Base-by-base conservation (phyloP, 2,797 vertebrate species). In the Pseudochaenichthys georgianus region DNA sequence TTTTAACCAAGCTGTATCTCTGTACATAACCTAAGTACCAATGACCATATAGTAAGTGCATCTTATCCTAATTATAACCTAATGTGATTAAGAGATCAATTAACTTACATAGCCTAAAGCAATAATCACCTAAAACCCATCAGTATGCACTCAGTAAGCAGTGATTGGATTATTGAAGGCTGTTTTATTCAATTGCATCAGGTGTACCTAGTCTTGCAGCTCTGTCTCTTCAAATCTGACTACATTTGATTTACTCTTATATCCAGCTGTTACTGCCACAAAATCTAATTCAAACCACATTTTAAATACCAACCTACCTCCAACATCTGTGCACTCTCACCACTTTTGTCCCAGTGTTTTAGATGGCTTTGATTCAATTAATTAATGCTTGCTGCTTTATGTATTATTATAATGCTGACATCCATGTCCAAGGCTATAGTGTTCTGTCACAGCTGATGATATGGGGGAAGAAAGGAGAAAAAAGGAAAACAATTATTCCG, bases 361-460 rank as follows among this genome's bases (percentile, higher is more conserved):
- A 2, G 15, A 41, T 46, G 16, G 17, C 45, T 61, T 41, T 10
- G 34, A 71, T n/a, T 2, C 58, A 58, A 16, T 50, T 28, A 64
- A 34, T 43, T 17, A 23, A 62, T 62, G 51, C 74, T 51, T 53
- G 31, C n/a, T 48, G 45, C 48, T 31, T 67, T 64, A 81, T 81
- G 34, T 38, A 12, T 75, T 60, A 75, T 70, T 52, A 46, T 96
- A 90, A 97, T 54, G 21, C 42, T 70, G 59, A 78, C 58, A 61
- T 28, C 67, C 42, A 45, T 48, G 51, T 57, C 34, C 66, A 75
- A 69, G 75, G 63, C 76, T 68, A 47, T 17, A 53, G 64, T 15
- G 51, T 48, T 71, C 46, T 31, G 62, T 60, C 38, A 51, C 64
- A 34, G 55, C 50, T 64, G 66, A 66, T 11, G 51, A 50, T 41